Evolutionary conservation across 2,797 vertebrate genomes (phyloP), one percentile per base, ranked within the genome.

Genomic region (Diceros bicornis): DNA sequence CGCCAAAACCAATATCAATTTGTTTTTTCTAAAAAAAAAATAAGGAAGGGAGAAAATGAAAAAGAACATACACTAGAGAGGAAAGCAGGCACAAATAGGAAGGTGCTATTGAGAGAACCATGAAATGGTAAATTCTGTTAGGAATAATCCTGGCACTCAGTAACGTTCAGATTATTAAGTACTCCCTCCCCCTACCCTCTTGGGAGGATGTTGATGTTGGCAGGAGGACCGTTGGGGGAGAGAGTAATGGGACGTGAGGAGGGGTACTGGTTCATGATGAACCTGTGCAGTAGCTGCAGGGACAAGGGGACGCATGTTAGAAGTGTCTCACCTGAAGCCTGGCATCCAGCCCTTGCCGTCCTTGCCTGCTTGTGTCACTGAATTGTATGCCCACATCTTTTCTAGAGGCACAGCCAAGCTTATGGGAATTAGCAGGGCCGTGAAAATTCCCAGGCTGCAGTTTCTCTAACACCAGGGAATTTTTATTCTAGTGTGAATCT

Each of bases 201-300:
- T 5, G 6, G 32, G 85, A n/a, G 47, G 23, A 16, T 44, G 27
- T 25, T 27, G 27, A 25, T 64, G 27, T 57, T 7, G 16, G n/a
- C 3, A 0, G 66, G 25, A 75, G 41, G 50, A 85, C 17, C 21
- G 0, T 34, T 25, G 64, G 13, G 27, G n/a, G 32, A 27, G 47
- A 32, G 82, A 34, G 41, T 29, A 14, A 4, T 2, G 13, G 34
- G 66, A 34, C 1, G 0, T 9, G 37, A 82, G 23, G 17, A 72
- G 23, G 7, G 20, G 27, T 21, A 20, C 1, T 16, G 66, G 34
- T 16, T 2, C 1, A 0, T 8, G 41, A 9, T 7, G 8, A 17
- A 29, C 9, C 11, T 41, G 1, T 2, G 6, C 4, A 0, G 1
- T 16, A 34, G 57, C 37, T 57, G 11, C 10, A 32, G 9, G 25